Percentiles rank a stretch among this genome's conserved stretches.
phyloP scores from a whole-genome alignment of 2,113 vertebrate genomes.

The Amblyornis subalaris region DNA sequence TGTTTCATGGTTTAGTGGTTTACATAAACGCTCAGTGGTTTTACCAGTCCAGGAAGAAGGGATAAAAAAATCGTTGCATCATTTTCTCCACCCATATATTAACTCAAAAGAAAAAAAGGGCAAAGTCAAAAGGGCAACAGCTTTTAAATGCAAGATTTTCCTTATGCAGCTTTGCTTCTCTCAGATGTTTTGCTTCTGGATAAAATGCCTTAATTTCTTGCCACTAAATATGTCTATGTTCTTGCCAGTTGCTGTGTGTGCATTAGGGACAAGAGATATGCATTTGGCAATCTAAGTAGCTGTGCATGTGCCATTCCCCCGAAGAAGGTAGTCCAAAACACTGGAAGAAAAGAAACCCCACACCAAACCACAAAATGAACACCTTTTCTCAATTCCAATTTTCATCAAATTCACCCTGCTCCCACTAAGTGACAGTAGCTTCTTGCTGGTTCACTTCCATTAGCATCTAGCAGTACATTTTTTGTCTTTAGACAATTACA shows the following conservation, averaged over 20 bases:
- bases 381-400: not conserved
- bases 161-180: not conserved
- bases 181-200: not conserved
- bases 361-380: not conserved
- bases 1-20: conserved; percentile 38
- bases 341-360: not conserved
- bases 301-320: not conserved
- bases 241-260: not conserved
- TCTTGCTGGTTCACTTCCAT: not conserved
- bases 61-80: not conserved
- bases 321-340: not conserved
- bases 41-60: conserved; percentile 34
- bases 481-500: not conserved
- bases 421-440: not conserved
- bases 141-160: not conserved
- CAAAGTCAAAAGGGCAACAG: conserved; percentile 24
- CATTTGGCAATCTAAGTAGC: not conserved
- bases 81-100: conserved; percentile 11
- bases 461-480: not conserved
- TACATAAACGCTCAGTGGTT: conserved; percentile 31
- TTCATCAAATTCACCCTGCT: not conserved
- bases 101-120: not conserved
- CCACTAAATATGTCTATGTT: not conserved
- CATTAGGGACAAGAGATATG: not conserved
- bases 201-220: not conserved